phyloP scores from a whole-genome alignment of 2,113 vertebrate species.

The Potamarius usumacintae region DNA sequence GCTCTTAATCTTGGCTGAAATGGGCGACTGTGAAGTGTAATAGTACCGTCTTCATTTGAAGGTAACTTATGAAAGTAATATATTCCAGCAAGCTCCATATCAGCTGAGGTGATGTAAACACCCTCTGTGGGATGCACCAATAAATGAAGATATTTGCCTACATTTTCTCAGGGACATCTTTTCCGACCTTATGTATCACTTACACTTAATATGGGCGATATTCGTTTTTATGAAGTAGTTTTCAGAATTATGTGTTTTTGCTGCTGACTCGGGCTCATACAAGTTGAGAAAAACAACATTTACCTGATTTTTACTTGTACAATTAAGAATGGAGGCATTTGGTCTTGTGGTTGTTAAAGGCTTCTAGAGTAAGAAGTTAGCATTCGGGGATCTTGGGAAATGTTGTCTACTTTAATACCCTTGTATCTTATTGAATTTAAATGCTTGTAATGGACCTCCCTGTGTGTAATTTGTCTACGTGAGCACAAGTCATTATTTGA shows the following conservation, averaged over 20 bases:
- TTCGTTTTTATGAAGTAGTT: conserved; percentile 34
- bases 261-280: background rate
- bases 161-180: conserved; percentile 45
- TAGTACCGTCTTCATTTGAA: conserved; percentile 75
- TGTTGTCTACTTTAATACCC: conserved; percentile 60
- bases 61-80: conserved; percentile 80
- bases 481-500: conserved; percentile 72
- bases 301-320: conserved; percentile 21
- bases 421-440: conserved; percentile 64
- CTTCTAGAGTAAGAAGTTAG: conserved; percentile 58
- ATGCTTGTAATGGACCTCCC: conserved; percentile 64
- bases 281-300: conserved; percentile 3
- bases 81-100: conserved; percentile 62
- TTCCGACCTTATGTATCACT: conserved; percentile 21
- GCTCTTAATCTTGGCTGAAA: conserved; percentile 70
- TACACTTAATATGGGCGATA: conserved; percentile 37
- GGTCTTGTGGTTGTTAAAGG: conserved; percentile 39
- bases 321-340: conserved; percentile 30
- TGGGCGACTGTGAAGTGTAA: conserved; percentile 67
- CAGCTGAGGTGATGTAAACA: conserved; percentile 67
- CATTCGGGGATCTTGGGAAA: conserved; percentile 43
- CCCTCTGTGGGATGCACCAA: conserved; percentile 55
- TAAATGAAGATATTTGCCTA: conserved; percentile 48
- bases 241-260: background rate
- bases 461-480: conserved; percentile 75